Base-by-base conservation (phyloP, 2,888 invertebrate genomes). In the Yponomeuta malinellus region DNA sequence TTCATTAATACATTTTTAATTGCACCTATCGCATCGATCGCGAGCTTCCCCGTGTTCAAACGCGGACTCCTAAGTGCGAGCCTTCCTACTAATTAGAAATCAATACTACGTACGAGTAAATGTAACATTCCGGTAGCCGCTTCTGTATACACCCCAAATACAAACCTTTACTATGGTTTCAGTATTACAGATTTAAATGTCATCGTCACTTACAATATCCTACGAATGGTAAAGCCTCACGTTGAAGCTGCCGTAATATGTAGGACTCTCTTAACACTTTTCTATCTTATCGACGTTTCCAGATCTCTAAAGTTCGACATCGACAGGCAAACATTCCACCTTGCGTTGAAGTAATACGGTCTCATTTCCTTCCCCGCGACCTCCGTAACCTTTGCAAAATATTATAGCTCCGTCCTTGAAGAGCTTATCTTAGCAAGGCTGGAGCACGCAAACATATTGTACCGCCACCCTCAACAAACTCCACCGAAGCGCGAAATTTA, bases 391-490 rank as follows among this genome's bases (percentile, higher is more conserved):
- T 79, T 81, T 79, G 77, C 78, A 75, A 83, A 83, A 82, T 81
- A 82, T 83, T 77, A 70, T 69, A 69, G 43, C 37, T 75, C 77
- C 77, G 79, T 81, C 69, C 80, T 74, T 72, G 72, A 76, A 76
- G 75, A 78, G 82, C 82, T 84, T 85, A 84, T 84, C 83, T 82
- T 75, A 73, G 74, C 74, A 74, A 78, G 75, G 74, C 78, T 79
- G 78, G 76, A 77, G 78, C 84, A 87, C 87, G 86, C 87, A 85
- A 71, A 84, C 75, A 77, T 81, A 78, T 84, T 83, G 80, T 79
- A 79, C 78, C 73, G 72, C 75, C 71, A 68, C 72, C 73, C 70
- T 76, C 74, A 76, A 77, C 75, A 77, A 77, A 78, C 75, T 78
- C 78, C 74, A 77, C 75, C 75, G 76, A 76, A 76, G 77, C 78